Conservation (phyloP, 2,113 vertebrate genomes). For the Crocuta crocuta region DNA sequence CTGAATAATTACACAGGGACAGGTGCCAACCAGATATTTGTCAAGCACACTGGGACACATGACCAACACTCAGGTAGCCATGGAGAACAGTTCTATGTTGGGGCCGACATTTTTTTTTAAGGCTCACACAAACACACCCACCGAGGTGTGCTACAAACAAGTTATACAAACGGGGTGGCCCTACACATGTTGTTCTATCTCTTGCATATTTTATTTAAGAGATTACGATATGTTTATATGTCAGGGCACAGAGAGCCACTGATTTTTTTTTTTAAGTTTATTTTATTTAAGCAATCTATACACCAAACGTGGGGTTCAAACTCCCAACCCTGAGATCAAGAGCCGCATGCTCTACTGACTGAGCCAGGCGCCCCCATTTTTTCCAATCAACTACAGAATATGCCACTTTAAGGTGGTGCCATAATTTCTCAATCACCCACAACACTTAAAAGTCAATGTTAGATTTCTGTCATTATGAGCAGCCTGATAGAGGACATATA, state of each 20-base stretch:
- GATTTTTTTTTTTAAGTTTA: too few species aligned
- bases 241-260: not conserved
- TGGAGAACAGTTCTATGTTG: not conserved
- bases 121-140: not conserved
- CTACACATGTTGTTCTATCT: too few species aligned
- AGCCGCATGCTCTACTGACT: too few species aligned
- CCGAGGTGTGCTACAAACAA: not conserved
- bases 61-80: not conserved
- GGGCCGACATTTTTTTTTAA: not conserved
- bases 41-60: not conserved
- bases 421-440: slow-evolving; percentile 3
- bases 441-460: not conserved
- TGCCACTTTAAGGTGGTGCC: not conserved
- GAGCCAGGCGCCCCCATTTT: too few species aligned
- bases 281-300: too few species aligned
- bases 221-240: not conserved
- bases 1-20: not conserved
- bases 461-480: not conserved
- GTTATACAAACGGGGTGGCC: not conserved
- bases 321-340: too few species aligned
- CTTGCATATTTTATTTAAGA: not conserved
- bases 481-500: not conserved
- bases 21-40: not conserved
- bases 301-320: too few species aligned
- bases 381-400: not conserved